Evolutionary conservation across 2,888 invertebrate species (phyloP).

Genomic region (Liodrosophila aerea): DNA sequence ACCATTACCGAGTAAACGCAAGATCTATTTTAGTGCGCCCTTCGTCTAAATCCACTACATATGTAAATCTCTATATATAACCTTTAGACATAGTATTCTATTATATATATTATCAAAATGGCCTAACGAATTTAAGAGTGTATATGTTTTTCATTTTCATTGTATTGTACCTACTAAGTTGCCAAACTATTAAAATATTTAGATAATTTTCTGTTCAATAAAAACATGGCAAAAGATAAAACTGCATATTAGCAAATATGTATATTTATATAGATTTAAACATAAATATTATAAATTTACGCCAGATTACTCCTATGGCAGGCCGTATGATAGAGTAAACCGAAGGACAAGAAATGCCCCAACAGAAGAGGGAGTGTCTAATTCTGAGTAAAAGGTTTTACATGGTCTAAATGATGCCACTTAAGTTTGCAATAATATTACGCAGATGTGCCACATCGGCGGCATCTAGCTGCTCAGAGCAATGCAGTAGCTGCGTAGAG

Average conservation of each 20-base stretch:
- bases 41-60: constrained; percentile 77
- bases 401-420: no score
- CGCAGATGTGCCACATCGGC: neutral
- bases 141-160: constrained; percentile 45
- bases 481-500: no score
- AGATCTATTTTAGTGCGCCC: constrained; percentile 82
- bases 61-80: constrained; percentile 26
- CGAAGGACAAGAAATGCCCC: no score
- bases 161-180: constrained; percentile 56
- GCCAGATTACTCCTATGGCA: no score
- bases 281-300: no score
- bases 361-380: no score
- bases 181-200: constrained; percentile 59
- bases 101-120: constrained; percentile 13
- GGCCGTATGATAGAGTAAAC: no score
- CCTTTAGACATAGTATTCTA: constrained; percentile 17
- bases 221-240: constrained; percentile 28
- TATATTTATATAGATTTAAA: no score
- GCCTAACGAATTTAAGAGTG: constrained; percentile 53
- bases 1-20: constrained; percentile 81
- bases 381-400: no score
- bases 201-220: constrained; percentile 56
- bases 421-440: neutral
- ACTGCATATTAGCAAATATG: neutral
- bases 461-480: no score